Conservation (phyloP, 2,888 invertebrate species). For the Eupithecia vulgata region DNA sequence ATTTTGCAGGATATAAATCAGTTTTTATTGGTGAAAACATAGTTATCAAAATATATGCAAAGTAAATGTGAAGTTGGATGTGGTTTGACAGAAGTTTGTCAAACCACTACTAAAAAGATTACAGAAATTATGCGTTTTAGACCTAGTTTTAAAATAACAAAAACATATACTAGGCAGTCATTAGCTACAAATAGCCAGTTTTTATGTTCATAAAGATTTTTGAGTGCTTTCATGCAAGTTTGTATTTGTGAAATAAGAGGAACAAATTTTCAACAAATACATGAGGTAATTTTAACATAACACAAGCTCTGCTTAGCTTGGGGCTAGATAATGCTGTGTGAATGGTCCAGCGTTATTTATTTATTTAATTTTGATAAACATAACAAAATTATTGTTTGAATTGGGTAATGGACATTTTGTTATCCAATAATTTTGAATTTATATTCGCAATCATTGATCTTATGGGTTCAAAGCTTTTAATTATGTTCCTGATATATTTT, state of each 20-base stretch:
- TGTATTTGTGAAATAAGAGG: neutral
- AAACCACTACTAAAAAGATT: neutral
- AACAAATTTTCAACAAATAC: neutral
- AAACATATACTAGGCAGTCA: neutral
- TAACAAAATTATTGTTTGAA: neutral
- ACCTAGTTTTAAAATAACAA: neutral
- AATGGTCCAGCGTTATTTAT: no score
- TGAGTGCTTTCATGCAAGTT: neutral
- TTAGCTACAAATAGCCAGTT: neutral
- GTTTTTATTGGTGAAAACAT: neutral
- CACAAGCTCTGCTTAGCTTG: no score
- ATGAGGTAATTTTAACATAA: no score
- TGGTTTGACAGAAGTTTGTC: neutral
- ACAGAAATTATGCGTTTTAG: neutral
- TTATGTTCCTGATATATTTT: neutral
- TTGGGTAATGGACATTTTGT: neutral
- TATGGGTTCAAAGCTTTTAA: neutral
- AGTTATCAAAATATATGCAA: neutral
- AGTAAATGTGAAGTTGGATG: neutral
- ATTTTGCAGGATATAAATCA: no score
- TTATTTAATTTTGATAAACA: neutral
- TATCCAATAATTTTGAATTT: constrained; percentile 7
- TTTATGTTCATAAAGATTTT: neutral
- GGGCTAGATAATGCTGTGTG: no score
- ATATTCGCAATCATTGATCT: neutral